Percentiles rank a stretch among this genome's conserved stretches.
phyloP scores from a whole-genome alignment of 2,113 vertebrate species.

The Siniperca knerii region DNA sequence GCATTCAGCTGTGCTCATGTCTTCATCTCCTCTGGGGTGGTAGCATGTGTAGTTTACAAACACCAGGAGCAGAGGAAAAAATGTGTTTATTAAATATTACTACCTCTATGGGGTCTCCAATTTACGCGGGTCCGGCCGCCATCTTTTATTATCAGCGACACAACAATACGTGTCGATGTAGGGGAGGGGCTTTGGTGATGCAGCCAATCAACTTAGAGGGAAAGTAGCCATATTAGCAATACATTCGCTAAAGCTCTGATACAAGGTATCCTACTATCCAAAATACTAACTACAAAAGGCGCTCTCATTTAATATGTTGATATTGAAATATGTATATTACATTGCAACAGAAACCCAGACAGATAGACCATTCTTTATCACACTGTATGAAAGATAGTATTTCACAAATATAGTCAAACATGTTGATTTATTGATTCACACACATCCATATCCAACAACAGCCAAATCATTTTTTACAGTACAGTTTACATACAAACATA shows the following conservation, averaged over 20 bases:
- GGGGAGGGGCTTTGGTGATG: slow-evolving; percentile 64
- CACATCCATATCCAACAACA: slow-evolving; percentile 32
- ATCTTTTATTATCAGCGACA: slow-evolving; percentile 81
- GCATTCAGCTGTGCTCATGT: slow-evolving; percentile 3
- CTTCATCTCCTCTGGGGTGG: neutral
- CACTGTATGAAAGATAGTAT: neutral
- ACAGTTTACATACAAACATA: slow-evolving; percentile 40
- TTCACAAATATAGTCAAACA: slow-evolving; percentile 50
- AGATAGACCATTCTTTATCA: neutral
- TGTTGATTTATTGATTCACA: slow-evolving; percentile 69
- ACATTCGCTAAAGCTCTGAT: neutral
- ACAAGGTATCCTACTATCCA: neutral
- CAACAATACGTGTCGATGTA: slow-evolving; percentile 73
- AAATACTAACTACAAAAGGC: neutral
- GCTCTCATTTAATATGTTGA: neutral
- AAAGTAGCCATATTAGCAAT: slow-evolving; percentile 33
- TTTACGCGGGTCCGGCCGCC: slow-evolving; percentile 84
- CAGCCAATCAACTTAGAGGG: slow-evolving; percentile 68
- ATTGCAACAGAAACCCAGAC: neutral
- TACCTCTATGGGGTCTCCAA: slow-evolving; percentile 77
- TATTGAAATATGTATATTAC: neutral
- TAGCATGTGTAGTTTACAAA: neutral
- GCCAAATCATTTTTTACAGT: slow-evolving; percentile 39
- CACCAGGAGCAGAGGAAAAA: neutral
- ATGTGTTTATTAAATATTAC: slow-evolving; percentile 44